Conservation (phyloP, 2,113 vertebrate genomes). For the Oenanthe melanoleuca region DNA sequence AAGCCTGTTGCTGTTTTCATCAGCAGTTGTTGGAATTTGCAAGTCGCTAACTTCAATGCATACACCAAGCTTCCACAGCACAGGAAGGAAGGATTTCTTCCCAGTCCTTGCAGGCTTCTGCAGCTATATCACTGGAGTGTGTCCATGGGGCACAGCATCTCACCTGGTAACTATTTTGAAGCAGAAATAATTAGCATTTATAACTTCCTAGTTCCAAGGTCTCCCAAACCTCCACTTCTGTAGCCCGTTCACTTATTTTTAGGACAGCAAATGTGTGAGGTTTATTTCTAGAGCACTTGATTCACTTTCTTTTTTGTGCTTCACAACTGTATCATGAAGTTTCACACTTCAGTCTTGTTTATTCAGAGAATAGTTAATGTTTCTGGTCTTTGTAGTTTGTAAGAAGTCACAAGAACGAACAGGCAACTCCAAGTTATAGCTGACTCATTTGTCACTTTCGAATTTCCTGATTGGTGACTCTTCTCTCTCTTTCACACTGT, state of each 20-base stretch:
- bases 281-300: slow-evolving; percentile 57
- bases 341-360: slow-evolving; percentile 5
- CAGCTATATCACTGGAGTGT: not conserved
- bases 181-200: not conserved
- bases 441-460: slow-evolving; percentile 25
- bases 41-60: not conserved
- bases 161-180: not conserved
- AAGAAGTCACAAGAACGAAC: slow-evolving; percentile 40
- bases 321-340: slow-evolving; percentile 47
- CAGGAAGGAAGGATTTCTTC: slow-evolving; percentile 8
- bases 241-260: not conserved
- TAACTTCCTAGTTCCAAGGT: not conserved
- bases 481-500: slow-evolving; percentile 50
- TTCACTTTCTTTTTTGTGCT: slow-evolving; percentile 52
- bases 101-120: not conserved
- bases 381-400: slow-evolving; percentile 9
- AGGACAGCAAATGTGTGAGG: not conserved
- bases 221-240: slow-evolving; percentile 14
- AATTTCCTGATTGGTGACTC: slow-evolving; percentile 66
- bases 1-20: not conserved
- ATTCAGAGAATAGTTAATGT: not conserved
- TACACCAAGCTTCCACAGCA: not conserved
- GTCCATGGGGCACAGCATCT: not conserved
- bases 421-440: slow-evolving; percentile 31
- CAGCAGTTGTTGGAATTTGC: not conserved